These are phyloP conservation scores for Lethenteron reissneri DNA, from an alignment of 2,113 vertebrate genomes.

Conservation along the genomic window DNA sequence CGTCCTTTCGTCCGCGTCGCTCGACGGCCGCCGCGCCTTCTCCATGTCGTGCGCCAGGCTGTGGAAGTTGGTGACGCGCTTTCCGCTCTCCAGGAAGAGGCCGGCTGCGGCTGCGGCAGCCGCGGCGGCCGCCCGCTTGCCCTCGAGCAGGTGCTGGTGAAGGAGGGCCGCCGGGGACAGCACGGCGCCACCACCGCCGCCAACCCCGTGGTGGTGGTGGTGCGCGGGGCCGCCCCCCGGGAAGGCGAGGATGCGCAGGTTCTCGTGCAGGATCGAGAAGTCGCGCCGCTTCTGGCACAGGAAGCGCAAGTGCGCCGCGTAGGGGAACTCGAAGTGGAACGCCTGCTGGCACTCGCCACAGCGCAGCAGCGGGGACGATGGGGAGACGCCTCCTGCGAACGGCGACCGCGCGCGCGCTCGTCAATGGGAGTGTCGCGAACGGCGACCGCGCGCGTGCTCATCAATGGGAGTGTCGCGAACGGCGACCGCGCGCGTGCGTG, in stretches of 20 bases:
- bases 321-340: slow-evolving; percentile 29
- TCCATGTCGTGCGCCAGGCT: slow-evolving; percentile 40
- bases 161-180: no score
- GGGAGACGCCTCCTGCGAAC: no score
- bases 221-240: neutral
- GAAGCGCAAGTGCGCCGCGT: slow-evolving; percentile 39
- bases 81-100: slow-evolving; percentile 12
- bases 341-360: slow-evolving; percentile 28
- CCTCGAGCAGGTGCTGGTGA: no score
- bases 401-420: no score
- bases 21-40: slow-evolving; percentile 19
- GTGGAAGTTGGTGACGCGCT: slow-evolving; percentile 35
- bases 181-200: no score
- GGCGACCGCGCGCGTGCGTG: no score
- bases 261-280: slow-evolving; percentile 1
- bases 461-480: no score
- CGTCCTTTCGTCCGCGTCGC: slow-evolving; percentile 16
- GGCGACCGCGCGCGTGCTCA: no score
- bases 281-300: slow-evolving; percentile 19
- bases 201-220: neutral
- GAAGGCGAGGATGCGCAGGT: neutral
- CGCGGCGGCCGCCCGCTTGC: neutral
- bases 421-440: no score
- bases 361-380: neutral
- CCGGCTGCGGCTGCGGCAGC: neutral